Evolutionary conservation across 2,113 vertebrate species (phyloP), one percentile per base, ranked within the genome.

Genomic region (Neolamprologus variostigma): DNA sequence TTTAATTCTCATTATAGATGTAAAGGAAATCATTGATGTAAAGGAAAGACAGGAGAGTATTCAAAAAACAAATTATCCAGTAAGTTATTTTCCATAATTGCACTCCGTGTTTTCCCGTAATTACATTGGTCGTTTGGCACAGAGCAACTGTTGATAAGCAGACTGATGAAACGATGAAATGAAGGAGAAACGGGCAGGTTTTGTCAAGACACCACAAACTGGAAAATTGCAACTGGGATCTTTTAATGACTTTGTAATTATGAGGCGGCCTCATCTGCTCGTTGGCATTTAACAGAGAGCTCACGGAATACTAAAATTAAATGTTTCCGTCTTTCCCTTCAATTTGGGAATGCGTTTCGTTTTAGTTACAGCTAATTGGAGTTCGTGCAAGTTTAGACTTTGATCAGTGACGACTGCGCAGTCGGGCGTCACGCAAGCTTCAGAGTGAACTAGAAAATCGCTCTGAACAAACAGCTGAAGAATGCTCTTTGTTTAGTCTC

Each of bases 171-270:
- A 86, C 23, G 88, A 81, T 90, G 90, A 89, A 94, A 87, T 42
- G 86, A 50, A 87, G 88, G 82, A 87, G 89, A 91, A 87, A 73
- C 89, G 66, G 50, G 80, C 80, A 86, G 88, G 68, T 89, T 88
- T 93, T 92, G 85, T 93, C 81, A 79, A 87, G 90, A 89, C 54
- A 81, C 82, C 45, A 33, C 82, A 92, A 91, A 91, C 80, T 89
- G 91, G 93, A 93, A 95, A 94, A 94, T 92, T 87, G 88, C 94
- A 88, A 66, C 71, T 4, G 59, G 93, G 86, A 92, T 93, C 79
- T 55, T 92, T 88, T 93, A 92, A 94, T 90, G 88, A 92, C 87
- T 92, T 91, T 91, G 82, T 85, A 91, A 94, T 94, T 94, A 90
- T 45, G 84, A 87, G 83, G 8, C 42, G 8, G 82, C 82, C 66